Base-by-base conservation (phyloP, 1,140 invertebrate genomes). In the Drosophila yakuba region DNA sequence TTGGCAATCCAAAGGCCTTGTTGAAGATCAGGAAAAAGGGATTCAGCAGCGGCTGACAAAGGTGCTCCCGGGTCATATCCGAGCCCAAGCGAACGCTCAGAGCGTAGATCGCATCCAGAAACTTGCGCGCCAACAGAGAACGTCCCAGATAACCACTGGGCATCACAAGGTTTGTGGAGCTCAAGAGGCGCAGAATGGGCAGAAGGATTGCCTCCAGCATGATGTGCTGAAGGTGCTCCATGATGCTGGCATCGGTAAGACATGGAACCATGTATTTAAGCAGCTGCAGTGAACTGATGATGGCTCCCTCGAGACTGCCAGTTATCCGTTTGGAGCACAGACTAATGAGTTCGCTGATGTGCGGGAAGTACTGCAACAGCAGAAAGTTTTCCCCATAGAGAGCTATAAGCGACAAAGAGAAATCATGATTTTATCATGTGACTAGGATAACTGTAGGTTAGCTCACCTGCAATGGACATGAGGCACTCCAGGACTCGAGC, bases 341-440 rank as follows among this genome's bases (percentile, higher is more conserved):
- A 5, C 94, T 94, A 55, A 97, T 95, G 15, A 97, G 88, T 83
- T 99, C 98, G 12, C 95, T 95, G 92, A 98, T 96, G 91, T 98
- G 97, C 1, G 97, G 97, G 55, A 99, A 94, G 92, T 99, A 99
- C 93, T 99, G 98, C 38, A 98, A 93, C 38, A 99, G 94, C 75
- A 99, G 96, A 48, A 99, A 95, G 56, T 62, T 86, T 47, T 86
- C 82, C 1, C 83, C 82, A 32, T 86, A 86, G 25, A 86, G 74
- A 15, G 82, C 82, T 86, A 50, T 0, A 67, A 60, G 2, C 11
- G 12, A 15, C 4, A 0, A 8, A 12, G n/a, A 0, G 39, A 20
- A 12, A n/a, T 32, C 1, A 11, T 41, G 10, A 45, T 15, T 7
- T 2, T 7, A 59, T n/a, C 54, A n/a, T 23, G 10, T 23, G 79